phyloP scores from a whole-genome alignment of 2,797 vertebrate species.

The Tolypeutes matacus region DNA sequence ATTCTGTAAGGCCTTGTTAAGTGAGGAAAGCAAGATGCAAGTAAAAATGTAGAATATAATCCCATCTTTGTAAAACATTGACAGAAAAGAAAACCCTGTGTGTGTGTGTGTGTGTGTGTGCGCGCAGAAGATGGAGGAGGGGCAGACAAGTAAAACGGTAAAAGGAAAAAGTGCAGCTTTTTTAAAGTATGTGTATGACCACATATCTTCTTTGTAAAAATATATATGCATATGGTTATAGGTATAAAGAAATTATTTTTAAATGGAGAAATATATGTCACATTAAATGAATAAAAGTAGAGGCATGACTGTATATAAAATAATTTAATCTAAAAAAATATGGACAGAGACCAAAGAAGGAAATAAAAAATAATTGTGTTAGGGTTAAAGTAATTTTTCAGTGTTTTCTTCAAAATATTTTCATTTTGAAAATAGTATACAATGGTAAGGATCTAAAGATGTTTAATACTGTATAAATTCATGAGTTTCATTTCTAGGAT shows the following conservation, averaged over 20 bases:
- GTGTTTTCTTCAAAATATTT: conserved; percentile 28
- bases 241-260: conserved; percentile 7
- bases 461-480: background rate
- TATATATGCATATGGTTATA: background rate
- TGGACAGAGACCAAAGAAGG: background rate
- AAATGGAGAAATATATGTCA: background rate
- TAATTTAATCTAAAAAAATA: conserved; percentile 35
- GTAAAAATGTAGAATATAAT: background rate
- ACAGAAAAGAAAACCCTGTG: background rate
- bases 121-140: background rate
- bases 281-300: conserved; percentile 26
- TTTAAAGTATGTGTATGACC: background rate
- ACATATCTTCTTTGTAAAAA: background rate
- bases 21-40: background rate
- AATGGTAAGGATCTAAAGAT: background rate
- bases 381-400: background rate
- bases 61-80: background rate
- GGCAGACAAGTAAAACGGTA: background rate
- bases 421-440: conserved; percentile 7
- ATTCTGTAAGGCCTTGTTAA: background rate
- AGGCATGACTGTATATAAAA: background rate
- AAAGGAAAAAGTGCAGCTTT: background rate
- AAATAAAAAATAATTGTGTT: conserved; percentile 25
- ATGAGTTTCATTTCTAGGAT: background rate
- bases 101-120: background rate